These are phyloP conservation scores for Strix uralensis DNA, from an alignment of 2,113 vertebrate genomes.

Conservation along the genomic window DNA sequence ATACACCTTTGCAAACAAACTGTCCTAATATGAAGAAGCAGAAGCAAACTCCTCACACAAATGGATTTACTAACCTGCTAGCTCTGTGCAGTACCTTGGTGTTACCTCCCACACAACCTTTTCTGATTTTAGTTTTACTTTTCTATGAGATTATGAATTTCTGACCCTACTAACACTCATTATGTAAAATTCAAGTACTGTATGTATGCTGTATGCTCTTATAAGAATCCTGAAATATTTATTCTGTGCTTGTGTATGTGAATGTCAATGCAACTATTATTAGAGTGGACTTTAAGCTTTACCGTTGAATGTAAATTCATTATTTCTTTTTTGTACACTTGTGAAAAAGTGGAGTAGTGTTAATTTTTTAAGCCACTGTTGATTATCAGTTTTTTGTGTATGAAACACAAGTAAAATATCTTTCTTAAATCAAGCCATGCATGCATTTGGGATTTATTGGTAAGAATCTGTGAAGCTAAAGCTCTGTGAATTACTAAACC, in stretches of 20 bases:
- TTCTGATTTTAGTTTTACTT: slow-evolving; percentile 74
- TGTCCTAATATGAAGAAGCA: slow-evolving; percentile 62
- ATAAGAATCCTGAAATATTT: slow-evolving; percentile 81
- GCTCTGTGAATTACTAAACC: slow-evolving; percentile 44
- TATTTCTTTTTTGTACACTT: slow-evolving; percentile 82
- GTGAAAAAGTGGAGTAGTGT: slow-evolving; percentile 82
- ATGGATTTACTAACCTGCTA: slow-evolving; percentile 69
- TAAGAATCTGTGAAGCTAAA: slow-evolving; percentile 61
- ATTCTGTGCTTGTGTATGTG: slow-evolving; percentile 87
- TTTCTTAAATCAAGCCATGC: slow-evolving; percentile 82
- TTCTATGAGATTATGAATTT: slow-evolving; percentile 75
- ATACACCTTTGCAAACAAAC: slow-evolving; percentile 71
- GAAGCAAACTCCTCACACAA: slow-evolving; percentile 72
- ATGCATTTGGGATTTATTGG: slow-evolving; percentile 78
- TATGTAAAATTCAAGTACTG: slow-evolving; percentile 80
- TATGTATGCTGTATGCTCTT: slow-evolving; percentile 86
- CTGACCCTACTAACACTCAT: slow-evolving; percentile 73
- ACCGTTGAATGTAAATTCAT: slow-evolving; percentile 83
- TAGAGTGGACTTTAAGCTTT: slow-evolving; percentile 83
- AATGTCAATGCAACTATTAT: slow-evolving; percentile 83
- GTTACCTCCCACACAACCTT: slow-evolving; percentile 66
- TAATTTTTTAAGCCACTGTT: slow-evolving; percentile 78
- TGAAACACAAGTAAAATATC: slow-evolving; percentile 84
- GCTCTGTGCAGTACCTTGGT: slow-evolving; percentile 76
- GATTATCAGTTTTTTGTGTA: slow-evolving; percentile 79